Evolutionary conservation across 1,140 invertebrate species (phyloP).

Genomic region (Drosophila bocqueti): DNA sequence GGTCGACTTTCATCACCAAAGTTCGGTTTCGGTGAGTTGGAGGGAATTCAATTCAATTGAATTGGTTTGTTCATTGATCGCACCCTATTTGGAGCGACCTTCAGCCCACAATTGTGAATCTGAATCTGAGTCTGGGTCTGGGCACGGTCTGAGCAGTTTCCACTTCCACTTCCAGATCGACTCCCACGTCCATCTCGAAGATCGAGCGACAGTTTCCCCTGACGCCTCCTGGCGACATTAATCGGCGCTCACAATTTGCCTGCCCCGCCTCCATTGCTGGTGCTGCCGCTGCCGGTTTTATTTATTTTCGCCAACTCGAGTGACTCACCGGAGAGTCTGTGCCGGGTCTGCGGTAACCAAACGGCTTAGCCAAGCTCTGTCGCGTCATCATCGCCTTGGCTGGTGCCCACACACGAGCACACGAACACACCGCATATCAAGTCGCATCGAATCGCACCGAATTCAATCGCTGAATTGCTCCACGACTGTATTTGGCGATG

Average conservation of each 20-base stretch:
- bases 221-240: conserved; percentile 67
- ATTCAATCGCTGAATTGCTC: conserved; percentile 29
- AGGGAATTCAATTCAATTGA: conserved; percentile 54
- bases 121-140: conserved; percentile 35
- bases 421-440: conserved; percentile 8
- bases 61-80: conserved; percentile 69
- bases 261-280: conserved; percentile 10
- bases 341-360: conserved; percentile 62
- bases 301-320: conserved; percentile 30
- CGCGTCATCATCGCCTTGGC: conserved; percentile 61
- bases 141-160: conserved; percentile 40
- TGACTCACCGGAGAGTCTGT: conserved; percentile 68
- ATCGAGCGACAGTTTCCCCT: conserved; percentile 36
- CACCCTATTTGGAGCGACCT: conserved; percentile 64
- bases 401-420: conserved; percentile 53
- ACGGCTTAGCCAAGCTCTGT: conserved; percentile 35
- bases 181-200: conserved; percentile 48
- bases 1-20: conserved; percentile 14
- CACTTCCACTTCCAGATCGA: conserved; percentile 60
- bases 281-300: conserved; percentile 15
- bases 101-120: conserved; percentile 41
- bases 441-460: conserved; percentile 34
- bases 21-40: conserved; percentile 39
- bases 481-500: conserved; percentile 73
- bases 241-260: conserved; percentile 34